Evolutionary conservation across 2,888 invertebrate species (phyloP), one percentile per base, ranked within the genome.

Genomic region (Leucophenga maculata): DNA sequence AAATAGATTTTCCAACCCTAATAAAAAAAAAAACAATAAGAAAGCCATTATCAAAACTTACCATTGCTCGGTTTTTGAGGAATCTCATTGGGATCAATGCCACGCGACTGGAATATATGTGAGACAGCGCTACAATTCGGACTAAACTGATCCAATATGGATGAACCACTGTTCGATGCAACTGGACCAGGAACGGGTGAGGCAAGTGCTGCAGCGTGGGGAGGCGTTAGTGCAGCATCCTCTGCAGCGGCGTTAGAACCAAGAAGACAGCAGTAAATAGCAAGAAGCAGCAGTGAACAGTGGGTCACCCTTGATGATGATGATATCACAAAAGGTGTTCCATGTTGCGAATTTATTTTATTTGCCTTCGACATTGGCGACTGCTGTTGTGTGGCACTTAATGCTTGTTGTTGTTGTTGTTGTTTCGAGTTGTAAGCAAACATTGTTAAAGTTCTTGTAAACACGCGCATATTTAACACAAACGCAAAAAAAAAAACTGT

Each of bases 61-160:
- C 90, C 90, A 84, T 89, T 89, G 68, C 89, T 88, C 22, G 90
- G 89, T 70, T 90, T 90, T 79, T 88, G 89, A 13, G 90, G 90
- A 79, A 90, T 89, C 62, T 90, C 90, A 46, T 85, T 88, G 68
- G 85, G 81, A 72, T 89, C 89, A 76, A 90, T 90, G 69, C 90
- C 90, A 70, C 90, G 88, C 16, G 87, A 80, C 80, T 89, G 89
- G 75, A 90, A 90, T 70, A 90, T 87, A 68, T 89, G 87, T 74
- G 86, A 86, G 71, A 90, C 90, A 68, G 88, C 88, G 71, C 88
- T 89, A 77, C 90, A 90, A 76, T 89, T 90, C 68, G 88, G 87
- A 67, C 85, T 88, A 72, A 87, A 87, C 50, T 87, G 86, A 67
- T 88, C 88, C 71, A 87, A 73, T 67, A 87, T 84, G 62, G 87